A percentile compares a stretch with the other conserved stretches of the same genome.
phyloP scores from a whole-genome alignment of 1,140 invertebrate species.

The Drosophila sechellia region DNA sequence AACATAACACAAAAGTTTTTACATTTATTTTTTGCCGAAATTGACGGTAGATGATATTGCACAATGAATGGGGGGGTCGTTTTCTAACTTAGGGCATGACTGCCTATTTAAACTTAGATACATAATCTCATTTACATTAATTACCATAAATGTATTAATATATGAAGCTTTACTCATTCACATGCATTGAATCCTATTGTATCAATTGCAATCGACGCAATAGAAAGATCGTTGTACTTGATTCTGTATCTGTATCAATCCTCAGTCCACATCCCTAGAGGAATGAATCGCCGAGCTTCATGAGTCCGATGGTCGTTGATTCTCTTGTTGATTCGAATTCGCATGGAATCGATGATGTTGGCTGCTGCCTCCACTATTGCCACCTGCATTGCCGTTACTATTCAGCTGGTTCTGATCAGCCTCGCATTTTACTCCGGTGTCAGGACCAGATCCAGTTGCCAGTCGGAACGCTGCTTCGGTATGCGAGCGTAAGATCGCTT shows the following conservation, averaged over 20 bases:
- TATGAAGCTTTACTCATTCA: slow-evolving; percentile 12
- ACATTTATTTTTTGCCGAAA: slow-evolving; percentile 24
- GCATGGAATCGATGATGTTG: slow-evolving; percentile 28
- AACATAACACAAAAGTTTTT: slow-evolving; percentile 43
- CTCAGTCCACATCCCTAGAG: background rate
- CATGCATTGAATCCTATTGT: slow-evolving; percentile 37
- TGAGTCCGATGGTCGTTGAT: slow-evolving; percentile 33
- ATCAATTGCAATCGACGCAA: slow-evolving; percentile 27
- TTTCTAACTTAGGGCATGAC: background rate
- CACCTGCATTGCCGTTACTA: slow-evolving; percentile 12
- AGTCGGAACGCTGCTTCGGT: slow-evolving; percentile 92
- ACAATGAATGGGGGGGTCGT: slow-evolving; percentile 12
- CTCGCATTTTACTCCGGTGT: slow-evolving; percentile 75
- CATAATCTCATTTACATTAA: slow-evolving; percentile 27
- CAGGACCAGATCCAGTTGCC: slow-evolving; percentile 86
- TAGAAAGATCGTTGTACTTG: slow-evolving; percentile 54
- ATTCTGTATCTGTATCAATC: slow-evolving; percentile 16
- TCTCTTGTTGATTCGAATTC: slow-evolving; percentile 19
- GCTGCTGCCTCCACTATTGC: slow-evolving; percentile 30
- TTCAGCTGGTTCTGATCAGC: slow-evolving; percentile 21
- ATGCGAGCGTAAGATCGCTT: slow-evolving; percentile 92
- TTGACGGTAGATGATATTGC: slow-evolving; percentile 32
- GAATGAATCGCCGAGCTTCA: slow-evolving; percentile 9
- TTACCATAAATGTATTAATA: slow-evolving; percentile 5
- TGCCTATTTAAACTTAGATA: slow-evolving; percentile 21